Evolutionary conservation across 2,113 vertebrate genomes (phyloP), one percentile per base, ranked within the genome.

Genomic region (Thunnus thynnus): DNA sequence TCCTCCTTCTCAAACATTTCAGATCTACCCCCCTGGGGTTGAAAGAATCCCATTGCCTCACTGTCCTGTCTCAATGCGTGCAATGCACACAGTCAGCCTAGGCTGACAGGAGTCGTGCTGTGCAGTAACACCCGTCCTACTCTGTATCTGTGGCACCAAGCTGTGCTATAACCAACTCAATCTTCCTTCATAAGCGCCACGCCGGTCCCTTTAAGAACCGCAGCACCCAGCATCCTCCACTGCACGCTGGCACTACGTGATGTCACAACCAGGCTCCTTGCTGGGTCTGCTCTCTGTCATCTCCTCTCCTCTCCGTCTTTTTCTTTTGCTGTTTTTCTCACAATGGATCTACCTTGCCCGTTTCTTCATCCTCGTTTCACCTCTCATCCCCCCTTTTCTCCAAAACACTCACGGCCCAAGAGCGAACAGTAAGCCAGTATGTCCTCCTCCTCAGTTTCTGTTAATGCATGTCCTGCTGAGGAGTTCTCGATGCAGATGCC

Each of bases 131-230:
- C 88, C 88, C 74, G 18, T 64, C 76, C 85, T 79, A 41, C 78
- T 88, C 82, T 77, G 76, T 72, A 78, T 89, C 66, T 81, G 47
- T 71, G 84, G 90, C 88, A 88, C 89, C 93, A 86, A 82, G 88
- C 91, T 93, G 92, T 87, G 92, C 81, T 62, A 1, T 82, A 85
- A 85, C 87, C 14, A 17, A 79, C 85, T 88, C 87, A 80, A 83
- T 85, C 67, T 92, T 85, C 80, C 75, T 65, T 74, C 75, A 30
- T 68, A 75, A 83, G 65, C 51, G 14, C 62, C 85, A 76, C 48
- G 50, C 63, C 82, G 86, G 91, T 66, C 91, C 93, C 90, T 93
- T 93, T 91, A 94, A 93, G 90, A 94, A 83, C 71, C 72, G 75
- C 89, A 84, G 86, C 88, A 90, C 87, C 92, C 92, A 86, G 89